Evolutionary conservation across 2,888 invertebrate genomes (phyloP).

Genomic region (Ophion obscuratus): DNA sequence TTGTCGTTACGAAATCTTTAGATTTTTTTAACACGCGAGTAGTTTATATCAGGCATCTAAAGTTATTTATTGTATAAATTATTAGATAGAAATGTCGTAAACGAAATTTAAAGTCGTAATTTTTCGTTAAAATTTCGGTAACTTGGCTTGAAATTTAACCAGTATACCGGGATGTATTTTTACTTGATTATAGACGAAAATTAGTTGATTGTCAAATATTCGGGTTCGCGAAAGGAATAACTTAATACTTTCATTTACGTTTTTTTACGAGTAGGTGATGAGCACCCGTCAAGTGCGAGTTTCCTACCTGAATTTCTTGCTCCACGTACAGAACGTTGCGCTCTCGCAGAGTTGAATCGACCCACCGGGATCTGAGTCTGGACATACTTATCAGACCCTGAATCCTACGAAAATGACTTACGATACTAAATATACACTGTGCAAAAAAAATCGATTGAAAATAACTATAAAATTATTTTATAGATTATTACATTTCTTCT

Average conservation of each 20-base stretch:
- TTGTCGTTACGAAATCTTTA: too few species aligned
- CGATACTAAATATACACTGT: background rate
- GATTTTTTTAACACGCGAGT: too few species aligned
- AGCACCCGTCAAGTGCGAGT: background rate
- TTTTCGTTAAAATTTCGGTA: too few species aligned
- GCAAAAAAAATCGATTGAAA: background rate
- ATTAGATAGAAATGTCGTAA: too few species aligned
- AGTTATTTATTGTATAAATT: too few species aligned
- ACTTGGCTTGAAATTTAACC: too few species aligned
- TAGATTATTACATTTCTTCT: background rate
- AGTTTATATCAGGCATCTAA: too few species aligned
- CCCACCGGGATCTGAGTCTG: slow-evolving; percentile 68
- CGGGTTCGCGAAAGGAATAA: too few species aligned
- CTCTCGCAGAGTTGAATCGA: slow-evolving; percentile 70
- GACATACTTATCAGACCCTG: slow-evolving; percentile 56
- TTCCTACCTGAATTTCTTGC: slow-evolving; percentile 74
- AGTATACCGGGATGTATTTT: too few species aligned
- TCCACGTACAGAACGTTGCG: slow-evolving; percentile 77
- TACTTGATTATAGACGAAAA: too few species aligned
- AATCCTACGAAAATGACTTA: slow-evolving; percentile 48
- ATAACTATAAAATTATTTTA: background rate
- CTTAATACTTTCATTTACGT: background rate
- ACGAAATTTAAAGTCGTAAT: too few species aligned
- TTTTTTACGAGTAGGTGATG: background rate
- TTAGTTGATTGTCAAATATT: too few species aligned